phyloP scores from a whole-genome alignment of 2,113 vertebrate species.

The Azemiops feae region DNA sequence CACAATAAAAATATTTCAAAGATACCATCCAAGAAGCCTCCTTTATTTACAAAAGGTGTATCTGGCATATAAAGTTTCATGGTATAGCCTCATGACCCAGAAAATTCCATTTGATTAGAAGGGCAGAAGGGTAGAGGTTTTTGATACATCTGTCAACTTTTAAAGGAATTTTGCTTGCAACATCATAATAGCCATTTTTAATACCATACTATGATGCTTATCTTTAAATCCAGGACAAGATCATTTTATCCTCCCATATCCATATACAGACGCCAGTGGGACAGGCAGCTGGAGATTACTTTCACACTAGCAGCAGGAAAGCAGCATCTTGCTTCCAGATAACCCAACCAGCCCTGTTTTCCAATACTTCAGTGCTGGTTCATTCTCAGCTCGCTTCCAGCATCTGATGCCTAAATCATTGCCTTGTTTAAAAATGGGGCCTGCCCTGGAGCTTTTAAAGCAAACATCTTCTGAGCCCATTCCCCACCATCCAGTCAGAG shows the following conservation, averaged over 20 bases:
- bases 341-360: not conserved
- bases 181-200: conserved; percentile 5
- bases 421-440: not conserved
- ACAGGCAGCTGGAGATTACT: not conserved
- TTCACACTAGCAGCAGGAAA: not conserved
- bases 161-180: not conserved
- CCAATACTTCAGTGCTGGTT: not conserved
- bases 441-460: not conserved
- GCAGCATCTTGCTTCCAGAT: not conserved
- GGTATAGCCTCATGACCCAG: not conserved
- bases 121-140: not conserved
- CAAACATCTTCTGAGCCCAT: not conserved
- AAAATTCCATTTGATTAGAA: not conserved
- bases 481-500: no score
- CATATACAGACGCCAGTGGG: not conserved
- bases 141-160: not conserved
- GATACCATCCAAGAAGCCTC: not conserved
- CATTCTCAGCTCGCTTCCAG: not conserved
- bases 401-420: not conserved
- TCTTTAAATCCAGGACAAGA: not conserved
- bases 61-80: not conserved
- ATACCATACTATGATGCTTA: rapidly evolving
- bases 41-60: not conserved
- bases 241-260: not conserved
- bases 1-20: not conserved